phyloP scores from a whole-genome alignment of 2,888 invertebrate species.

The Aleiodes alternator region DNA sequence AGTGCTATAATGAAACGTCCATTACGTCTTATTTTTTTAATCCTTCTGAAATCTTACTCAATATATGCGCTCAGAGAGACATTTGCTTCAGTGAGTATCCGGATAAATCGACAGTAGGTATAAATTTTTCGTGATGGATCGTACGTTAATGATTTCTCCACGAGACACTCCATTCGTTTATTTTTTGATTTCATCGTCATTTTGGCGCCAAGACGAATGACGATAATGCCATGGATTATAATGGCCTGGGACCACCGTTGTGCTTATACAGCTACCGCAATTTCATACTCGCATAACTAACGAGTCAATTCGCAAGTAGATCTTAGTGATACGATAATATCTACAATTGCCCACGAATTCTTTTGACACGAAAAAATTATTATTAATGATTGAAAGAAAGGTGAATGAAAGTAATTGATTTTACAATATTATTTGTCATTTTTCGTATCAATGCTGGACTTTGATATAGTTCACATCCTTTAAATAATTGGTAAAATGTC shows the following conservation, averaged over 20 bases:
- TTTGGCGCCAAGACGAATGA: slow-evolving; percentile 4
- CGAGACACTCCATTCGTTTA: neutral
- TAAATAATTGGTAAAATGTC: too few relatives aligned
- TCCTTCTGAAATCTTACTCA: slow-evolving; percentile 4
- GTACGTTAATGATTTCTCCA: slow-evolving; percentile 8
- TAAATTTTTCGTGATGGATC: slow-evolving; percentile 41
- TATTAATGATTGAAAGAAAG: neutral
- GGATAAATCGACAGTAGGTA: slow-evolving; percentile 33
- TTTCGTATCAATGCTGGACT: neutral
- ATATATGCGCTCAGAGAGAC: slow-evolving; percentile 27
- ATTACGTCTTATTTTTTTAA: neutral
- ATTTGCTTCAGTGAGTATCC: slow-evolving; percentile 32
- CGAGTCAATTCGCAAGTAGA: slow-evolving; percentile 9
- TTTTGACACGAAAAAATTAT: neutral
- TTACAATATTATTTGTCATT: slow-evolving; percentile 1
- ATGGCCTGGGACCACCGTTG: slow-evolving; percentile 16
- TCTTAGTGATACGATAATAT: neutral
- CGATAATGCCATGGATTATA: slow-evolving; percentile 12
- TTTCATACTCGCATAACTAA: neutral
- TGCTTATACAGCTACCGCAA: neutral
- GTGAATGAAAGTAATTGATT: neutral
- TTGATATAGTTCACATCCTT: too few relatives aligned
- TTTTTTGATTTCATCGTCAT: slow-evolving; percentile 19
- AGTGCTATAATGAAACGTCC: neutral
- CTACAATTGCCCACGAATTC: neutral